Conservation (phyloP, 2,797 vertebrate genomes). For the Typhlichthys subterraneus region DNA sequence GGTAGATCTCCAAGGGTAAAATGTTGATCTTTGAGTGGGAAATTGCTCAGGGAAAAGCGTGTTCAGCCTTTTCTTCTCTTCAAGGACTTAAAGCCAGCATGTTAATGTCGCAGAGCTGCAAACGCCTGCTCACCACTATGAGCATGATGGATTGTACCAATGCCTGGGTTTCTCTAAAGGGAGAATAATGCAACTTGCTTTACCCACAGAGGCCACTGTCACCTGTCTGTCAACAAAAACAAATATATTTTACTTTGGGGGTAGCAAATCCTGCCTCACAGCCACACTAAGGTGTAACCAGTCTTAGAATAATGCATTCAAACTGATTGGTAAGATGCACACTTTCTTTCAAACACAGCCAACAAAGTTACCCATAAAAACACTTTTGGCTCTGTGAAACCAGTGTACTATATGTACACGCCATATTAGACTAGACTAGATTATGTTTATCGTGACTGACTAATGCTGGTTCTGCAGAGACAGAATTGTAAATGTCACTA, state of each 20-base stretch:
- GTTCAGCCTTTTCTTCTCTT: constrained; percentile 37
- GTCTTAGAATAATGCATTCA: constrained; percentile 27
- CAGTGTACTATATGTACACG: constrained; percentile 35
- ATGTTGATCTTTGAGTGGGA: constrained; percentile 32
- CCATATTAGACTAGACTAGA: constrained; percentile 21
- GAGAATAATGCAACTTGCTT: constrained; percentile 52
- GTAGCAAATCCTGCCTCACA: constrained; percentile 27
- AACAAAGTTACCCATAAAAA: constrained; percentile 41
- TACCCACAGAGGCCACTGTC: constrained; percentile 58
- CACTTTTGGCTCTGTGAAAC: constrained; percentile 16
- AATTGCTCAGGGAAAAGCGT: constrained; percentile 32
- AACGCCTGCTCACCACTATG: constrained; percentile 24
- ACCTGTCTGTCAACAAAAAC: constrained; percentile 58
- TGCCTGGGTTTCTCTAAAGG: constrained; percentile 41
- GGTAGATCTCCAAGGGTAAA: constrained; percentile 38
- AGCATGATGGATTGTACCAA: constrained; percentile 57
- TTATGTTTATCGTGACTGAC: constrained; percentile 14
- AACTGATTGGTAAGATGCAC: constrained; percentile 38
- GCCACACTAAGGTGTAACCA: constrained; percentile 19
- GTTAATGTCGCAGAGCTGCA: constrained; percentile 35
- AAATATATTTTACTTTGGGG: constrained; percentile 66
- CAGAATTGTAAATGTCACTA: constrained; percentile 5
- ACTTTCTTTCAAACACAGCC: constrained; percentile 27
- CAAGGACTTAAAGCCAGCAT: constrained; percentile 40
- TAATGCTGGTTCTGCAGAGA: background rate